Evolutionary conservation across 2,888 invertebrate species (phyloP).

Genomic region (Ophioninae sp.): DNA sequence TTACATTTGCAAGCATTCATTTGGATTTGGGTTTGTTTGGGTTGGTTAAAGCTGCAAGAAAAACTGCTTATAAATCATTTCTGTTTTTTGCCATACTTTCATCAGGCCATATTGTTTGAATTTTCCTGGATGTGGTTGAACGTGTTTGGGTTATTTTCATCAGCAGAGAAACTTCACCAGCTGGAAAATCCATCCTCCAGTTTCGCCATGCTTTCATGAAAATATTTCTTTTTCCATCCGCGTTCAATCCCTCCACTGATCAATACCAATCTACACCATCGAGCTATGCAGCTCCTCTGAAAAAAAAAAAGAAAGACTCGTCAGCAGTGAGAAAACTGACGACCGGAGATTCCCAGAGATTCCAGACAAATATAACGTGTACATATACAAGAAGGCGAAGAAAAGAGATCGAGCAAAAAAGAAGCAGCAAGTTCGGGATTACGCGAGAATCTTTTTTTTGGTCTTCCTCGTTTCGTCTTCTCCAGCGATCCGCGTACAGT

Average conservation of each 20-base stretch:
- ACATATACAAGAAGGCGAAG: background rate
- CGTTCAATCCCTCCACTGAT: background rate
- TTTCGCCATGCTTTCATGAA: background rate
- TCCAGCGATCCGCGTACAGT: background rate
- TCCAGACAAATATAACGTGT: background rate
- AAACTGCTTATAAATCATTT: background rate
- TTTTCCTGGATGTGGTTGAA: background rate
- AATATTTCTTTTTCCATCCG: background rate
- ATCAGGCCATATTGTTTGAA: background rate
- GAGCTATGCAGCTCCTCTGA: background rate
- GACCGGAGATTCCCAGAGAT: background rate
- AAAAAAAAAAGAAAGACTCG: background rate
- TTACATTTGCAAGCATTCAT: background rate
- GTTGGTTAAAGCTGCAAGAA: background rate
- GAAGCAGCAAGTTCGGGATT: slow-evolving; percentile 7
- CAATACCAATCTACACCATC: slow-evolving; percentile 8
- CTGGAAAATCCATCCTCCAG: background rate
- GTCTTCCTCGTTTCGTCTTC: slow-evolving; percentile 3
- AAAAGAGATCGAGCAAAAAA: background rate
- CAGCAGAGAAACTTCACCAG: background rate
- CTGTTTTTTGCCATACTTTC: background rate
- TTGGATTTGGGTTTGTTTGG: background rate
- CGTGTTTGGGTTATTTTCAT: background rate
- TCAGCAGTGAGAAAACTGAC: background rate
- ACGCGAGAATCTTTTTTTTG: slow-evolving; percentile 11